Conservation (phyloP, 1,140 invertebrate genomes). For the Zaprionus gabonicus region DNA sequence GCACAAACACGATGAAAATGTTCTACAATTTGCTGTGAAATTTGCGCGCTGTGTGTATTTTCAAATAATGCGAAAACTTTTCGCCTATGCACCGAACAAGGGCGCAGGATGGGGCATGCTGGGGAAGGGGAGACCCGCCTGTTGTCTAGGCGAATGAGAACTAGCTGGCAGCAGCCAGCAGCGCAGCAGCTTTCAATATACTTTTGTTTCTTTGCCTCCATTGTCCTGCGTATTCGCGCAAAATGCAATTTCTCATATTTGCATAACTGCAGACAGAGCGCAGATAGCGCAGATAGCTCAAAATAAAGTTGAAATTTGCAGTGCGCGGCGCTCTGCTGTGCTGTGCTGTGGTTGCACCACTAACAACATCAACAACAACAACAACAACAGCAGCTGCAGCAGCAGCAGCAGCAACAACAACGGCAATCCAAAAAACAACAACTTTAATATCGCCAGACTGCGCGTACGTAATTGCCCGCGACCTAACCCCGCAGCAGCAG, state of each 20-base stretch:
- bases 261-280: slow-evolving; percentile 76
- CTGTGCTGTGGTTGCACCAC: slow-evolving; percentile 32
- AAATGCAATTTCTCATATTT: slow-evolving; percentile 82
- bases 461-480: slow-evolving; percentile 67
- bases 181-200: slow-evolving; percentile 64
- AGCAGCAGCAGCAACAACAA: slow-evolving; percentile 48
- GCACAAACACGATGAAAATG: slow-evolving; percentile 72
- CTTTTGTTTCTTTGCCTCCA: slow-evolving; percentile 77
- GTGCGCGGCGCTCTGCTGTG: slow-evolving; percentile 8
- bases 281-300: slow-evolving; percentile 65
- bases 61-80: slow-evolving; percentile 82
- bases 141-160: slow-evolving; percentile 2
- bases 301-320: slow-evolving; percentile 78
- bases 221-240: slow-evolving; percentile 68
- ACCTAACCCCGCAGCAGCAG: slow-evolving; percentile 1
- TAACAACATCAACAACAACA: slow-evolving; percentile 7
- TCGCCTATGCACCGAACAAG: slow-evolving; percentile 65
- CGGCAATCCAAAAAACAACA: slow-evolving; percentile 55
- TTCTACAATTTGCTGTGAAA: slow-evolving; percentile 76
- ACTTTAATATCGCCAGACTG: slow-evolving; percentile 75
- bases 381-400: neutral
- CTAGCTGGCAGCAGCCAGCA: slow-evolving; percentile 10
- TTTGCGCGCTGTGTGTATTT: slow-evolving; percentile 71
- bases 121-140: neutral
- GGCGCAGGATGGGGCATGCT: slow-evolving; percentile 6